Conservation (phyloP, 2,888 invertebrate species). For the Nipponacmea schrenckii region DNA sequence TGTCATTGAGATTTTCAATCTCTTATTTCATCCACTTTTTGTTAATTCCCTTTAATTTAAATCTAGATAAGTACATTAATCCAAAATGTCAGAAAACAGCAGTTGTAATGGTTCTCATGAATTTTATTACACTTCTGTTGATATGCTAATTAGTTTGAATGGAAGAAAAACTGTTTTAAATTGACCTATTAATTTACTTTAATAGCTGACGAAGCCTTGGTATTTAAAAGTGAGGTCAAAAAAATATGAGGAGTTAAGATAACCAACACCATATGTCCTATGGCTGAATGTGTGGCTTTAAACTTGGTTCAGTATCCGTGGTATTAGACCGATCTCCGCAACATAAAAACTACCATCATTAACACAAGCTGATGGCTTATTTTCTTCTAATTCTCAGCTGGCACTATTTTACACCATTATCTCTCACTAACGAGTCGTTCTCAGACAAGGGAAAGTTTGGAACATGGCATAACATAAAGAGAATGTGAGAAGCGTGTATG, state of each 20-base stretch:
- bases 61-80: no score
- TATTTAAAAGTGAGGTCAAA: background rate
- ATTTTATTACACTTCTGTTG: no score
- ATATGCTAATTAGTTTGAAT: no score
- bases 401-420: conserved; percentile 2
- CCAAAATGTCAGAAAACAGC: no score
- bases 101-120: no score
- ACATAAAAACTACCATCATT: conserved; percentile 8
- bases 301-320: background rate
- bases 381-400: conserved; percentile 6
- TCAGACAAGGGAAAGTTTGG: background rate
- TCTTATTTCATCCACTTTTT: no score
- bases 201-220: background rate
- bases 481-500: no score
- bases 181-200: no score
- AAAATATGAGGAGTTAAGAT: background rate
- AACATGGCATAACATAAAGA: no score
- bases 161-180: no score
- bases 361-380: background rate
- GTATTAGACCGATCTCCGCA: background rate
- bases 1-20: no score
- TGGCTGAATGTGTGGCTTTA: background rate
- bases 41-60: no score
- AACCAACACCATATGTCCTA: background rate
- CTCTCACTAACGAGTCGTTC: background rate